These are phyloP conservation scores for Moxostoma hubbsi DNA, from an alignment of 2,797 vertebrate genomes.

Conservation along the genomic window DNA sequence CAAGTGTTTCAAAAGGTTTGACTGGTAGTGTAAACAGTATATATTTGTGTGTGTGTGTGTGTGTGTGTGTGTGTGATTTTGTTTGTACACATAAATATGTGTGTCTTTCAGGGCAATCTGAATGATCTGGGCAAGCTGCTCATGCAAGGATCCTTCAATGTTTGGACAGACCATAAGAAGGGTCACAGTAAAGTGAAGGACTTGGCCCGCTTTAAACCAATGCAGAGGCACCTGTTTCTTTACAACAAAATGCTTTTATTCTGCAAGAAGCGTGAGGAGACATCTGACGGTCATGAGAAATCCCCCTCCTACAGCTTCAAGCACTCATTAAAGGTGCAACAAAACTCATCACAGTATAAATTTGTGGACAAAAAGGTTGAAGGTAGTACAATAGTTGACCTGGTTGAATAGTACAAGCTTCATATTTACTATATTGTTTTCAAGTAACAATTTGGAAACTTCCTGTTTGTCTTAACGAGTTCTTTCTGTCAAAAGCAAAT, in stretches of 20 bases:
- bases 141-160: conserved; percentile 91
- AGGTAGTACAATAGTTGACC: too few species aligned
- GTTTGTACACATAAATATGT: conserved; percentile 1
- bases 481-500: not conserved
- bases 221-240: conserved; percentile 94
- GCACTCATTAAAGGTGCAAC: conserved; percentile 88
- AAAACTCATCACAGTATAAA: not conserved
- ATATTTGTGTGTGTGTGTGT: too few species aligned
- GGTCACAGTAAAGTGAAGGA: conserved; percentile 96
- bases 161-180: conserved; percentile 94
- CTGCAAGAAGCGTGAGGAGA: conserved; percentile 92
- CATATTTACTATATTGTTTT: not conserved
- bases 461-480: not conserved
- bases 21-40: too few species aligned
- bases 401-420: not conserved
- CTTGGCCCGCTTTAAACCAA: conserved; percentile 93
- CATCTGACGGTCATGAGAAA: conserved; percentile 85
- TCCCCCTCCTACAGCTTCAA: conserved; percentile 94
- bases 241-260: conserved; percentile 91
- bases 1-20: too few species aligned
- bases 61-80: too few species aligned
- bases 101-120: conserved; percentile 82
- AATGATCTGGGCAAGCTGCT: conserved; percentile 90
- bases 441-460: not conserved
- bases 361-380: not conserved